Conservation (phyloP, 2,888 invertebrate genomes). For the Entomobrya proxima region DNA sequence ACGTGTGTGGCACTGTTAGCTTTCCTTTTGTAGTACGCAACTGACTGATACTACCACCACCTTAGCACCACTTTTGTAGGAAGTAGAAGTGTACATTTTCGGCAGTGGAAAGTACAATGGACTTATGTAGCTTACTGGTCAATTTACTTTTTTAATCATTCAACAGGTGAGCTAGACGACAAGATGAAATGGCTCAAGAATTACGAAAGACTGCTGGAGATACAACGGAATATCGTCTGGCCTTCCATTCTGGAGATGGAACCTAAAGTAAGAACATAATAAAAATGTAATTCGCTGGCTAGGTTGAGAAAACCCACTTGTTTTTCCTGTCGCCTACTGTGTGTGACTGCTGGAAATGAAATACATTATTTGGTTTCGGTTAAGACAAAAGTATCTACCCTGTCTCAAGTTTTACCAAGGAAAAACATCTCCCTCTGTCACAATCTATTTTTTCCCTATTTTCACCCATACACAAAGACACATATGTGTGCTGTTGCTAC, state of each 20-base stretch:
- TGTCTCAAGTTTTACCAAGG: no score
- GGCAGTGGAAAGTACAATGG: no score
- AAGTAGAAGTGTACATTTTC: no score
- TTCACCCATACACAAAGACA: no score
- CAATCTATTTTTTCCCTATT: no score
- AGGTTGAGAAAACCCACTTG: not conserved
- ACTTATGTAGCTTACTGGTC: not conserved
- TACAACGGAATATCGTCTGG: slow-evolving; percentile 82
- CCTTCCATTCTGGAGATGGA: slow-evolving; percentile 82
- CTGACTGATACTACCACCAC: no score
- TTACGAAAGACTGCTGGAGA: slow-evolving; percentile 82
- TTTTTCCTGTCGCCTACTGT: not conserved
- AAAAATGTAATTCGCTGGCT: not conserved
- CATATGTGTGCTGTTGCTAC: no score
- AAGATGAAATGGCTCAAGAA: slow-evolving; percentile 83
- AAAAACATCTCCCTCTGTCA: no score
- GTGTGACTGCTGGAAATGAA: no score
- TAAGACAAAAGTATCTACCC: no score
- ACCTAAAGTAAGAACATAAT: slow-evolving; percentile 78
- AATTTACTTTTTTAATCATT: slow-evolving; percentile 40
- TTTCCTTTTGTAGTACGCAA: not conserved
- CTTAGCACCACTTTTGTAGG: no score
- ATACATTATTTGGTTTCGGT: no score
- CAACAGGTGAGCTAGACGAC: slow-evolving; percentile 81
- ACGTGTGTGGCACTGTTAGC: not conserved